Evolutionary conservation across 2,113 vertebrate species (phyloP).

Genomic region (Bagarius yarrelli): DNA sequence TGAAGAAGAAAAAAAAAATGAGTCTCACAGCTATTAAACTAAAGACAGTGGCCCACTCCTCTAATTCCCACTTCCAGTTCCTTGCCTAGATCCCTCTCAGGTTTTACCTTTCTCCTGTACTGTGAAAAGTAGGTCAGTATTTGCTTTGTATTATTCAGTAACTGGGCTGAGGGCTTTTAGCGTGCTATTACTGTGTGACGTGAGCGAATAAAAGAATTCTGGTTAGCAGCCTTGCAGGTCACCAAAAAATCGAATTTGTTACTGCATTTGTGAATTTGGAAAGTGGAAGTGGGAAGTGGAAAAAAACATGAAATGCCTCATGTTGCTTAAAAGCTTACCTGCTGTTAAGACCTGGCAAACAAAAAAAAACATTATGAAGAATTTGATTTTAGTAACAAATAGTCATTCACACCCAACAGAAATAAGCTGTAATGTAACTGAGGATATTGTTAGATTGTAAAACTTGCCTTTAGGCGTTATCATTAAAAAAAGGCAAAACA

Average conservation of each 20-base stretch:
- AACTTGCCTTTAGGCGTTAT: neutral
- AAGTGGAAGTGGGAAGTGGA: neutral
- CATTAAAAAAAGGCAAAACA: neutral
- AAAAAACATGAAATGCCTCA: slow-evolving; percentile 1
- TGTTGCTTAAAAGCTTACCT: neutral
- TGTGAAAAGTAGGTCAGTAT: slow-evolving; percentile 84
- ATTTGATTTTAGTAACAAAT: neutral
- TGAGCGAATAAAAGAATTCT: slow-evolving; percentile 58
- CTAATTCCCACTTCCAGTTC: slow-evolving; percentile 66
- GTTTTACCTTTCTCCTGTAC: slow-evolving; percentile 74
- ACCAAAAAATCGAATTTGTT: slow-evolving; percentile 17
- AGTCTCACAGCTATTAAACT: slow-evolving; percentile 49
- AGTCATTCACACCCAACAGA: neutral
- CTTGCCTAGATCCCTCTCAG: slow-evolving; percentile 60
- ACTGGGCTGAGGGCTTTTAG: slow-evolving; percentile 65
- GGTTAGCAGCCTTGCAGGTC: slow-evolving; percentile 52
- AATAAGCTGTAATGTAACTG: neutral
- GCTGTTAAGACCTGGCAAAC: neutral
- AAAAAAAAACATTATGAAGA: neutral
- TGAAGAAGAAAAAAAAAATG: neutral
- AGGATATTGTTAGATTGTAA: neutral
- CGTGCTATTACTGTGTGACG: slow-evolving; percentile 52
- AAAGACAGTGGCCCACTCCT: slow-evolving; percentile 49
- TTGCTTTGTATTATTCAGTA: slow-evolving; percentile 81
- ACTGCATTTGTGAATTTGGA: slow-evolving; percentile 1